These are phyloP conservation scores for Yponomeuta evonymella DNA, from an alignment of 2,888 invertebrate genomes.

Conservation along the genomic window DNA sequence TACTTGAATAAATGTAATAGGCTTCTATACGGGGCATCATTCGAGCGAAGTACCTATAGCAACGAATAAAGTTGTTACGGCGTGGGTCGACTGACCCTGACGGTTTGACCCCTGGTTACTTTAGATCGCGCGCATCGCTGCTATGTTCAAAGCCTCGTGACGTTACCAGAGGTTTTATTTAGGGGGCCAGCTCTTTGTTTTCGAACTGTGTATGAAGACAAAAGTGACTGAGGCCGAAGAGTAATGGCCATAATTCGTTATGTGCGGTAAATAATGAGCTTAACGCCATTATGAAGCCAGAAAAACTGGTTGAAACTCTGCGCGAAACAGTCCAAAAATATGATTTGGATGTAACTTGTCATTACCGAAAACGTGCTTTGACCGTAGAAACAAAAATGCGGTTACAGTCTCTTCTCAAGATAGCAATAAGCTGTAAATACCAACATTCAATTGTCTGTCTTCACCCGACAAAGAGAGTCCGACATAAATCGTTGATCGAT, in stretches of 20 bases:
- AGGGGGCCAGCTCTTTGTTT: slow-evolving; percentile 5
- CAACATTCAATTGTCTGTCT: not conserved
- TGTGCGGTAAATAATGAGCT: not conserved
- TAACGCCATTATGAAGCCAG: not conserved
- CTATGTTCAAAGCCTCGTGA: slow-evolving; percentile 7
- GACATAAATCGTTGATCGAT: not conserved
- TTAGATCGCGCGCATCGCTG: slow-evolving; percentile 3
- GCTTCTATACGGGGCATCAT: not conserved
- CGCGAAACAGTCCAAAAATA: not conserved
- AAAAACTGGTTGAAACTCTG: not conserved
- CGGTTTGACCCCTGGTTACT: slow-evolving; percentile 14
- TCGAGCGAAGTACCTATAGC: not conserved
- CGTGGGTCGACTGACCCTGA: slow-evolving; percentile 14
- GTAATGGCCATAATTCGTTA: not conserved
- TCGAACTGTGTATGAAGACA: not conserved
- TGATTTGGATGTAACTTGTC: not conserved
- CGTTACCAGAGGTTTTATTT: not conserved
- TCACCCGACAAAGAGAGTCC: not conserved
- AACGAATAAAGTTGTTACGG: slow-evolving; percentile 4
- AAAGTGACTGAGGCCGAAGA: not conserved
- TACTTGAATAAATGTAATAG: not conserved
- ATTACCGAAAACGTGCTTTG: not conserved
- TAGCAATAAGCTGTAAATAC: not conserved
- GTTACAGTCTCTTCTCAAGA: not conserved
- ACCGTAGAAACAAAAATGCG: not conserved